Conservation (phyloP, 37 sponge, comb jelly and placozoan species). For the Bolinopsis microptera region DNA sequence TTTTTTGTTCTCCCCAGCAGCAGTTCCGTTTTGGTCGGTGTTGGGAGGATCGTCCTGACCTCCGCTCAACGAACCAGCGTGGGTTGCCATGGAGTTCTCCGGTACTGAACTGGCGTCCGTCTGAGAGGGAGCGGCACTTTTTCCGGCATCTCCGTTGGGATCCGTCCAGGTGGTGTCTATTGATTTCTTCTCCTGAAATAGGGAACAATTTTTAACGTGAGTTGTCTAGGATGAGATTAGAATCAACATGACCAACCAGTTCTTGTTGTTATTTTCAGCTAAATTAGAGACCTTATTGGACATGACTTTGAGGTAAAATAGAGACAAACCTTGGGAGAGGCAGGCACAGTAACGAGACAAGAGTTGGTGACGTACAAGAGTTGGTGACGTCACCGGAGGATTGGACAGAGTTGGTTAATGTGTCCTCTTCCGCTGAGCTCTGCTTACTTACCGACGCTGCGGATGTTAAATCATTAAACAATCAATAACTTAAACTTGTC, state of each 20-base stretch:
- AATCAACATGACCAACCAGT: too few relatives aligned
- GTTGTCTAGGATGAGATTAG: too few relatives aligned
- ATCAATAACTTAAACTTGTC: neutral
- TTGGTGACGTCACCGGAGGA: neutral
- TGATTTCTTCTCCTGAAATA: too few relatives aligned
- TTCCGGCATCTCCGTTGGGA: too few relatives aligned
- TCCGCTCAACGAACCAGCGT: slow-evolving; percentile 16
- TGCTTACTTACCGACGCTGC: neutral
- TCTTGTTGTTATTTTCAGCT: too few relatives aligned
- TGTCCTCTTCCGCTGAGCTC: neutral
- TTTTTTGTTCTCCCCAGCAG: neutral
- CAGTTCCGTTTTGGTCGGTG: neutral
- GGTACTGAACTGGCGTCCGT: neutral
- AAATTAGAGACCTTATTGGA: too few relatives aligned
- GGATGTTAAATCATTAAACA: neutral
- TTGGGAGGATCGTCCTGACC: neutral
- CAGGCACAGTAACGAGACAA: neutral
- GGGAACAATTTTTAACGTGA: too few relatives aligned
- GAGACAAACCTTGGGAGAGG: too few relatives aligned
- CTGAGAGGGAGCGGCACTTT: neutral
- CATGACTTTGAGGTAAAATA: too few relatives aligned
- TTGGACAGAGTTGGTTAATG: neutral
- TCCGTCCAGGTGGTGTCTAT: too few relatives aligned
- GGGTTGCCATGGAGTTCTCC: slow-evolving; percentile 39
- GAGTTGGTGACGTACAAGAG: neutral